A percentile compares a stretch with the other conserved stretches of the same genome.
Conservation (phyloP, 2,113 vertebrate species). For the Brachionichthys hirsutus region DNA sequence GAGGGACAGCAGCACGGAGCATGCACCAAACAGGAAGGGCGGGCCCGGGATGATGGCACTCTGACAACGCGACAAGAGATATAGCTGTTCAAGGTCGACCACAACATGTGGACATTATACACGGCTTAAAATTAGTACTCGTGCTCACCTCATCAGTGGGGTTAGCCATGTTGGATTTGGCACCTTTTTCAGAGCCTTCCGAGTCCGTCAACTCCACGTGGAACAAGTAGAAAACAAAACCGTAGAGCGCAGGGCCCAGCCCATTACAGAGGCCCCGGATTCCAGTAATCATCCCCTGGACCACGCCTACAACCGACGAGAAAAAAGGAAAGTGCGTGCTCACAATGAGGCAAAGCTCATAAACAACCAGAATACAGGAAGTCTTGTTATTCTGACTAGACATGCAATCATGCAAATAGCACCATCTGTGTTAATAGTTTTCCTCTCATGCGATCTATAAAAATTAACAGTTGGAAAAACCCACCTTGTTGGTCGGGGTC, state of each 20-base stretch:
- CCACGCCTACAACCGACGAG: conserved; percentile 78
- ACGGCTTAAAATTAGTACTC: no score
- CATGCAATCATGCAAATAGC: no score
- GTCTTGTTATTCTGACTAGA: no score
- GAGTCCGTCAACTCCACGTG: conserved; percentile 86
- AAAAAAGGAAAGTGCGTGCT: not conserved
- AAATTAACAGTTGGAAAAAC: not conserved
- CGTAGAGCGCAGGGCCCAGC: conserved; percentile 85
- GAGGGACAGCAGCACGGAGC: conserved; percentile 89
- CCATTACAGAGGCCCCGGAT: conserved; percentile 90
- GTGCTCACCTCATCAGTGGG: conserved; percentile 86
- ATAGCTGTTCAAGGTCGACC: not conserved
- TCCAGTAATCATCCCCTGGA: conserved; percentile 92
- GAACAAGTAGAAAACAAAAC: conserved; percentile 90
- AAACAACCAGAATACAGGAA: not conserved
- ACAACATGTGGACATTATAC: not conserved
- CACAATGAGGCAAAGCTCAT: not conserved
- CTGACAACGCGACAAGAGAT: conserved; percentile 55
- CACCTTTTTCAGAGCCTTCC: conserved; percentile 79
- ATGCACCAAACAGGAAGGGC: conserved; percentile 90
- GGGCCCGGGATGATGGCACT: conserved; percentile 93
- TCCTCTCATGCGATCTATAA: no score
- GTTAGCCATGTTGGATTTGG: conserved; percentile 87
- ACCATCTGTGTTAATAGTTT: no score
- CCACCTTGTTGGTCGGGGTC: conserved; percentile 89